Evolutionary conservation across 2,797 vertebrate genomes (phyloP).

Genomic region (Acestrorhynchus altus): DNA sequence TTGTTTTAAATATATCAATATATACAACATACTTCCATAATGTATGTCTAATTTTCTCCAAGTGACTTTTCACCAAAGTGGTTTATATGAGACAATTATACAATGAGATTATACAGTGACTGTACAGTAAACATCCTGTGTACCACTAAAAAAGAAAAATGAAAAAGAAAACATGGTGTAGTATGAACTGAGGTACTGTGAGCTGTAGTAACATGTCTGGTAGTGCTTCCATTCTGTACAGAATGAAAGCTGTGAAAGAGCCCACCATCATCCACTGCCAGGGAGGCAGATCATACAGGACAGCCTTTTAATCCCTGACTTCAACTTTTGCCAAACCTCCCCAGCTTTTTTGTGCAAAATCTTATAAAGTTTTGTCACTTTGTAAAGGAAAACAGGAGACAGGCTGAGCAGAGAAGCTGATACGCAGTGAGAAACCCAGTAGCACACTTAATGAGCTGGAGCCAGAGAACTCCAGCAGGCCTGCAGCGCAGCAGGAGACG

Average conservation of each 20-base stretch:
- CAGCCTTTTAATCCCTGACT: constrained; percentile 9
- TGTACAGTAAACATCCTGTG: no score
- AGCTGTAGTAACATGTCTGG: neutral
- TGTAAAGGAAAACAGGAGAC: constrained; percentile 9
- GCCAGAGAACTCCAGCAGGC: constrained; percentile 21
- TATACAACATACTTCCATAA: no score
- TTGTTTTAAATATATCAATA: no score
- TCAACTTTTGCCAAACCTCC: neutral
- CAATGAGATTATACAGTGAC: no score
- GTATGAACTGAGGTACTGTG: neutral
- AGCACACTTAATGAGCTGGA: constrained; percentile 44
- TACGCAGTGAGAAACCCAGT: constrained; percentile 13
- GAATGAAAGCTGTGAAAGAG: constrained; percentile 1
- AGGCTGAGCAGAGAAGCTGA: constrained; percentile 4
- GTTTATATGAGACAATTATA: no score
- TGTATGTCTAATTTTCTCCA: no score
- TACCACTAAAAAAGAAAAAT: neutral
- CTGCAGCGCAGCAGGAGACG: neutral
- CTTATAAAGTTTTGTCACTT: neutral
- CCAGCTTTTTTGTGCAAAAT: neutral
- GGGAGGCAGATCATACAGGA: neutral
- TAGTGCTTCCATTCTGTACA: constrained; percentile 1
- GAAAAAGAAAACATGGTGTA: neutral
- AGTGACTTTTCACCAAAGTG: no score
- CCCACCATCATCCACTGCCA: neutral